phyloP scores from a whole-genome alignment of 2,113 vertebrate genomes.

The Rhagologus leucostigma region DNA sequence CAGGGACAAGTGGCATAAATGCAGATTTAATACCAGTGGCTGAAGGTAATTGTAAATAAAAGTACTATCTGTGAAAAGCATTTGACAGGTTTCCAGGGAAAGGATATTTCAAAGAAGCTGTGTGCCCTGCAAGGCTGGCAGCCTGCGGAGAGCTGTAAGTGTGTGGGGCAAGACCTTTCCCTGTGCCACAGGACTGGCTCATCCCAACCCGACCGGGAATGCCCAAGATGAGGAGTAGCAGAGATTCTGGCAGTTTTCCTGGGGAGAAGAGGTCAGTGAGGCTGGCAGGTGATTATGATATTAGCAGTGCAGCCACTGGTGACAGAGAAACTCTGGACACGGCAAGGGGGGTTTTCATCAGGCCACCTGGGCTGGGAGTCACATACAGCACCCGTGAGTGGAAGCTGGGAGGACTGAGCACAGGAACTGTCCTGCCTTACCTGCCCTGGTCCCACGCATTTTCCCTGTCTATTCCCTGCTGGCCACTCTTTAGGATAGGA shows the following conservation, averaged over 20 bases:
- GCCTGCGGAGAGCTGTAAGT: background rate
- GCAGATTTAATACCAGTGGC: conserved; percentile 4
- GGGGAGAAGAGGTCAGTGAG: background rate
- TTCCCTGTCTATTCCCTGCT: background rate
- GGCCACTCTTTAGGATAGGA: too few species aligned
- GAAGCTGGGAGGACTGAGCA: background rate
- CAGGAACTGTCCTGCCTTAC: background rate
- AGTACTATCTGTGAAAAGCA: background rate
- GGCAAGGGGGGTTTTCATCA: background rate
- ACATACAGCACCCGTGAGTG: background rate
- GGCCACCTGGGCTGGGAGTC: background rate
- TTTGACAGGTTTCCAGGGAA: background rate
- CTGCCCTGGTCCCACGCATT: background rate
- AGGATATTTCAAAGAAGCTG: background rate
- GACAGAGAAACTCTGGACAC: background rate
- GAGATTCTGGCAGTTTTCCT: background rate
- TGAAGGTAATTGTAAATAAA: conserved; percentile 23
- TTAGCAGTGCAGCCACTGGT: background rate
- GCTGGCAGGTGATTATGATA: background rate
- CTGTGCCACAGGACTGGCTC: background rate
- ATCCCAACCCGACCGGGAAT: background rate
- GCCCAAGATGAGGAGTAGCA: background rate
- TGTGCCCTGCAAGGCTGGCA: background rate
- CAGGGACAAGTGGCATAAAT: background rate
- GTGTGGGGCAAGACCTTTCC: background rate